Base-by-base conservation (phyloP, 2,113 vertebrate species). In the Falcunculus frontatus region DNA sequence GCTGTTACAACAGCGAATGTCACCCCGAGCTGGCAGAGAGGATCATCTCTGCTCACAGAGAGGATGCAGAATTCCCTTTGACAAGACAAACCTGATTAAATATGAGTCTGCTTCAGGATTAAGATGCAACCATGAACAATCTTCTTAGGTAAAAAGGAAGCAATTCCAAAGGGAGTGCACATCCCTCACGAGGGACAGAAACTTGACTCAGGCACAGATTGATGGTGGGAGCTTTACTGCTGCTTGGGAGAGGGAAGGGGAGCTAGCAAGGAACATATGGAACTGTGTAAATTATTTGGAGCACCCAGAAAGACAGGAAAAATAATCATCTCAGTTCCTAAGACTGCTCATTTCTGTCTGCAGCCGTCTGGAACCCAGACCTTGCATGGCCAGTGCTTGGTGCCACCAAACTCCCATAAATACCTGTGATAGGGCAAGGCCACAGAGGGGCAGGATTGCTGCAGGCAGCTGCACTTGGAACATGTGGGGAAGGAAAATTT, bases 1-100 rank as follows among this genome's bases (percentile, higher is more conserved):
- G 64, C 14, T 4, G 0, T 17, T 68, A 3, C 8, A 75, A 42
- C 1, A 72, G 52, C 0, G 0, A 13, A 10, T 7, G 30, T 42
- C 80, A 67, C 41, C 9, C 23, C 0, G 0, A 75, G 89, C 64
- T 49, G 47, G 64, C 74, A 67, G 46, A 76, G 53, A 62, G 42
- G 25, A 49, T 67, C 11, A 1, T 5, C 75, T 16, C 10, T 75
- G 80, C 46, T 59, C 73, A 78, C 60, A 84, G 25, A 35, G 2
- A 57, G 49, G 44, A 76, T 20, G 33, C 42, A 67, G 33, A 62
- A 91, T 37, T 62, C 53, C 78, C 57, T 59, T 11, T 22, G 47
- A 73, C 75, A 85, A 62, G 55, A 55, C 32, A 95, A 90, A 80
- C 46, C 52, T 42, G 70, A 57, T 76, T 69, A 91, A 89, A 53